phyloP scores from a whole-genome alignment of 2,113 vertebrate genomes.

The Paedocypris sp. region DNA sequence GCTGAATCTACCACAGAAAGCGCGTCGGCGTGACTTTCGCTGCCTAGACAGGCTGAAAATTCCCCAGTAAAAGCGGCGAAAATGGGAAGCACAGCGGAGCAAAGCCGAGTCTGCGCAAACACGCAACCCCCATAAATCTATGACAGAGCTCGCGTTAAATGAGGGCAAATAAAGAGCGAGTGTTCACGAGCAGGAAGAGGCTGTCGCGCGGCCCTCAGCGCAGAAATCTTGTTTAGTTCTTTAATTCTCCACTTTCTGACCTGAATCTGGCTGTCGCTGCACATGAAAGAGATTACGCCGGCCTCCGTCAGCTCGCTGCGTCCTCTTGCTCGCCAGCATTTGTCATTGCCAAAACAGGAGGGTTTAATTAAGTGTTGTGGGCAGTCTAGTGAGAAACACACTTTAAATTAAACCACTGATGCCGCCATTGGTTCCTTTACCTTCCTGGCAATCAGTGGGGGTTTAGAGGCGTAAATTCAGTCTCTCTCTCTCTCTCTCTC shows the following conservation, averaged over 20 bases:
- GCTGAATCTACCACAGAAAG: slow-evolving; percentile 26
- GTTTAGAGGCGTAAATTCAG: slow-evolving; percentile 80
- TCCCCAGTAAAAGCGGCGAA: slow-evolving; percentile 45
- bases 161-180: slow-evolving; percentile 44
- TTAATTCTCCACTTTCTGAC: slow-evolving; percentile 76
- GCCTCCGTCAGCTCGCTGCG: slow-evolving; percentile 78
- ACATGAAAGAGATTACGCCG: slow-evolving; percentile 86
- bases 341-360: slow-evolving; percentile 99
- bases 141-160: slow-evolving; percentile 53
- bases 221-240: slow-evolving; percentile 74
- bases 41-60: slow-evolving; percentile 44
- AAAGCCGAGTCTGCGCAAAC: slow-evolving; percentile 44
- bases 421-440: slow-evolving; percentile 92
- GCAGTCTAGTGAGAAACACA: slow-evolving; percentile 99
- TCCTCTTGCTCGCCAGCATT: slow-evolving; percentile 84
- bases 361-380: slow-evolving; percentile 99
- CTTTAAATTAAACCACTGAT: slow-evolving; percentile 97
- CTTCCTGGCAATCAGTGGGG: slow-evolving; percentile 88
- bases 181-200: slow-evolving; percentile 58
- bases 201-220: slow-evolving; percentile 59
- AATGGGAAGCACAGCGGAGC: slow-evolving; percentile 43
- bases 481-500: neutral
- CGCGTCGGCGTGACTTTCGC: slow-evolving; percentile 33
- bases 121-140: slow-evolving; percentile 59
- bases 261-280: slow-evolving; percentile 75